These are phyloP conservation scores for Poecilia latipinna DNA, from an alignment of 2,113 vertebrate genomes.

Conservation along the genomic window DNA sequence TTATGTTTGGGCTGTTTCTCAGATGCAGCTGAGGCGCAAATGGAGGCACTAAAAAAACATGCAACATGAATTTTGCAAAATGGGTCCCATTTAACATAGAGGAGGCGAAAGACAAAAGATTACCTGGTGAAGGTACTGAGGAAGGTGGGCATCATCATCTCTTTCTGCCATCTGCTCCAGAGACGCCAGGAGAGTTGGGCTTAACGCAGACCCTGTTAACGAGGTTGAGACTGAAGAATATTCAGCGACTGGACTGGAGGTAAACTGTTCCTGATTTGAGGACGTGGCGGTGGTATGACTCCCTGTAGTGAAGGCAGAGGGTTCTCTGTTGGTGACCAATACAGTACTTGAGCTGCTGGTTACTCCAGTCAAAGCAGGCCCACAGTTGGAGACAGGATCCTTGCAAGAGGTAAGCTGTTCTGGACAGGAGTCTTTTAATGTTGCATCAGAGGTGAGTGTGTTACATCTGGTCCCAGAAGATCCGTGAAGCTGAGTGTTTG, in stretches of 20 bases:
- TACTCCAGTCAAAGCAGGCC: background rate
- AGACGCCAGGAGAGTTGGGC: slow-evolving; percentile 37
- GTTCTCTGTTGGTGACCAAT: slow-evolving; percentile 7
- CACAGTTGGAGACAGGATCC: slow-evolving; percentile 15
- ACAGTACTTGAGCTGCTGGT: slow-evolving; percentile 9
- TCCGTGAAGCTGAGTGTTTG: slow-evolving; percentile 14
- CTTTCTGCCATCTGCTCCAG: slow-evolving; percentile 68
- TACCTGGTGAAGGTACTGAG: slow-evolving; percentile 81
- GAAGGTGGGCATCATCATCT: slow-evolving; percentile 74
- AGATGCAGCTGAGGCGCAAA: too few relatives aligned
- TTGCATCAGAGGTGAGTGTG: slow-evolving; percentile 21
- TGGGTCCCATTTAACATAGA: background rate
- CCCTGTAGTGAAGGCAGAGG: slow-evolving; percentile 8
- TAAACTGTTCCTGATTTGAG: slow-evolving; percentile 30
- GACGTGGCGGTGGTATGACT: slow-evolving; percentile 5
- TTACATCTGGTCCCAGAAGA: slow-evolving; percentile 5
- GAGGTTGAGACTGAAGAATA: slow-evolving; percentile 35
- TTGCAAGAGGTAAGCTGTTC: slow-evolving; percentile 48
- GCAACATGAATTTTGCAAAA: too few relatives aligned
- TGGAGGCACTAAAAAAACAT: too few relatives aligned
- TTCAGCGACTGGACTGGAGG: slow-evolving; percentile 37
- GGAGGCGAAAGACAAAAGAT: background rate
- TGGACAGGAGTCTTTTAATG: slow-evolving; percentile 31
- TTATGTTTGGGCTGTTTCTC: too few relatives aligned
- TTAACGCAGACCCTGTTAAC: slow-evolving; percentile 23